Conservation (phyloP, 2,888 invertebrate species). For the Pristionchus japonicus region DNA sequence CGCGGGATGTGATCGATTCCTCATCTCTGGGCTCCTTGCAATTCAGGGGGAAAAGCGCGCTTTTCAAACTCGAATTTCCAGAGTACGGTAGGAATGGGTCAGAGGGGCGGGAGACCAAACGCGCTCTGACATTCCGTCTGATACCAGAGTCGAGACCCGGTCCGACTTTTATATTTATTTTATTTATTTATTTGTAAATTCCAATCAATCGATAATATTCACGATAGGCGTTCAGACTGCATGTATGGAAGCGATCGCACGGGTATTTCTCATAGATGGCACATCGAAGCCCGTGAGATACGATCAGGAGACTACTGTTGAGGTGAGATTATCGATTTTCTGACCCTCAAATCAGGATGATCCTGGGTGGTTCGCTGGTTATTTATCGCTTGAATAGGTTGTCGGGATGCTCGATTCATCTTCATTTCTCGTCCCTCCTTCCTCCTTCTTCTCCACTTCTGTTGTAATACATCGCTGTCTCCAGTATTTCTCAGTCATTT, state of each 20-base stretch:
- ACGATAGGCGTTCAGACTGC: neutral
- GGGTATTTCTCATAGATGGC: slow-evolving; percentile 92
- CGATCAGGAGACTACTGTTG: slow-evolving; percentile 88
- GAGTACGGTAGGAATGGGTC: slow-evolving; percentile 44
- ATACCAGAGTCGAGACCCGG: neutral
- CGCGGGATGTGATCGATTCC: slow-evolving; percentile 40
- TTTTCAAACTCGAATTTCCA: neutral
- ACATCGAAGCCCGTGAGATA: slow-evolving; percentile 92
- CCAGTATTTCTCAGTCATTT: neutral
- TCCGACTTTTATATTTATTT: neutral
- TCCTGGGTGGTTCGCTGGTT: neutral
- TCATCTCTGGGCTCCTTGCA: slow-evolving; percentile 2
- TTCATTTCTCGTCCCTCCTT: slow-evolving; percentile 36
- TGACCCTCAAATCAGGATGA: neutral
- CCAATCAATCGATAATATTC: neutral
- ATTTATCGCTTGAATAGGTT: slow-evolving; percentile 33
- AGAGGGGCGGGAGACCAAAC: slow-evolving; percentile 43
- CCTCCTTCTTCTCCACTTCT: neutral
- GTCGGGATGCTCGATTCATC: slow-evolving; percentile 5
- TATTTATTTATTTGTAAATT: neutral
- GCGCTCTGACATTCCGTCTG: neutral
- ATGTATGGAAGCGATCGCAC: slow-evolving; percentile 79
- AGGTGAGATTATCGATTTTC: slow-evolving; percentile 55
- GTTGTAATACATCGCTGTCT: slow-evolving; percentile 37
- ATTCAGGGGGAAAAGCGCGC: slow-evolving; percentile 36